Percentiles rank a stretch among this genome's conserved stretches.
Evolutionary conservation across 2,113 vertebrate species (phyloP).

Genomic region (Urocolius indicus): DNA sequence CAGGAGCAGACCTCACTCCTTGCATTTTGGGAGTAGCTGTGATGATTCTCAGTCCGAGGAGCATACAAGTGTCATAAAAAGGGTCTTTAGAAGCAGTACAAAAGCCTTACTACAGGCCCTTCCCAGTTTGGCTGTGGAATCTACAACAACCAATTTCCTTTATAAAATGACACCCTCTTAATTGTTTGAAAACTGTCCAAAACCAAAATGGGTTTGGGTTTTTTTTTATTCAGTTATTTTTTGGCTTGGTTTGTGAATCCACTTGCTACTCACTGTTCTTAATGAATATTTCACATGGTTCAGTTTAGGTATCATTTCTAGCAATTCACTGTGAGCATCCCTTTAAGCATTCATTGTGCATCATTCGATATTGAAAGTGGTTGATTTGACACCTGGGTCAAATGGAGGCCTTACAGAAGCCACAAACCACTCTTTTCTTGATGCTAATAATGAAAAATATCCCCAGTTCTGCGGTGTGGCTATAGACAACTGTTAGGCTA

Average conservation of each 20-base stretch:
- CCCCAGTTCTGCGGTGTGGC: neutral
- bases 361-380: neutral
- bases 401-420: neutral
- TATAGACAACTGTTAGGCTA: neutral
- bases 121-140: neutral
- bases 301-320: neutral
- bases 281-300: neutral
- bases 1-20: neutral
- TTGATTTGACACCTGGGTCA: neutral
- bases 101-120: neutral
- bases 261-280: neutral
- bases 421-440: neutral
- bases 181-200: neutral
- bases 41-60: neutral
- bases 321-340: neutral
- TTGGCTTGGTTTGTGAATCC: neutral
- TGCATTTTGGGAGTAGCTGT: neutral
- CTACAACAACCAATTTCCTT: neutral
- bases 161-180: neutral
- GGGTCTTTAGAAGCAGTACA: neutral
- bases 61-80: neutral
- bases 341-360: constrained; percentile 6
- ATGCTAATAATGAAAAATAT: neutral
- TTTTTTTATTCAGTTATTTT: neutral
- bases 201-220: neutral